These are phyloP conservation scores for Pseudopipra pipra DNA, from an alignment of 2,113 vertebrate species.

Conservation along the genomic window DNA sequence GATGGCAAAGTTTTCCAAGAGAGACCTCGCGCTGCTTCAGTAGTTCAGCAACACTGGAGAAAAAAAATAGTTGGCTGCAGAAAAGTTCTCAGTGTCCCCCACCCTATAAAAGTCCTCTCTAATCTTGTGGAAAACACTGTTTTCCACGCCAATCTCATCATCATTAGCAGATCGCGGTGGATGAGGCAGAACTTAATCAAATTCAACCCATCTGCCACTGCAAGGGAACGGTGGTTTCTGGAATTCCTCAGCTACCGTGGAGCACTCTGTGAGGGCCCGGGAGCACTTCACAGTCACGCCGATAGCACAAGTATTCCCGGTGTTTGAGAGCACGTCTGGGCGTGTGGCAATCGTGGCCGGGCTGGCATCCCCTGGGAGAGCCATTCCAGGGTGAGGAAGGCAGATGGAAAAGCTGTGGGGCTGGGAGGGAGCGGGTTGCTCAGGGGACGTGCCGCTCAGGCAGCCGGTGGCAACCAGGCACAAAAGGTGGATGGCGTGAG, in stretches of 20 bases:
- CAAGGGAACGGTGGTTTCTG: background rate
- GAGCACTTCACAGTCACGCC: background rate
- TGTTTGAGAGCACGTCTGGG: background rate
- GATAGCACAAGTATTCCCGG: background rate
- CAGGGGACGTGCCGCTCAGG: fast-evolving
- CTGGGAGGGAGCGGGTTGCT: background rate
- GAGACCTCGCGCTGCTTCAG: background rate
- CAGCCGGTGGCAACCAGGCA: background rate
- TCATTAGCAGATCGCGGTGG: background rate
- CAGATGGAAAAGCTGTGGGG: background rate
- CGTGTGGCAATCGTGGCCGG: background rate
- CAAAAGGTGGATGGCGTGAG: background rate
- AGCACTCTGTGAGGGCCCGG: background rate
- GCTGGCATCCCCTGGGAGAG: background rate
- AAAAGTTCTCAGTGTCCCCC: background rate
- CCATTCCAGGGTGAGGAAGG: background rate
- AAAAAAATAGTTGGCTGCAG: background rate
- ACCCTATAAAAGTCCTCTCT: background rate
- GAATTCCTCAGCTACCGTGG: background rate
- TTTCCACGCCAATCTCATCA: background rate
- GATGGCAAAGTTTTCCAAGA: background rate
- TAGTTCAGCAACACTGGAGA: background rate
- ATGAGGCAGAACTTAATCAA: background rate
- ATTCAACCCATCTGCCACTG: background rate
- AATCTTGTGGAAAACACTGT: background rate